Evolutionary conservation across 2,797 vertebrate genomes (phyloP).

Genomic region (Cossypha dichroa): DNA sequence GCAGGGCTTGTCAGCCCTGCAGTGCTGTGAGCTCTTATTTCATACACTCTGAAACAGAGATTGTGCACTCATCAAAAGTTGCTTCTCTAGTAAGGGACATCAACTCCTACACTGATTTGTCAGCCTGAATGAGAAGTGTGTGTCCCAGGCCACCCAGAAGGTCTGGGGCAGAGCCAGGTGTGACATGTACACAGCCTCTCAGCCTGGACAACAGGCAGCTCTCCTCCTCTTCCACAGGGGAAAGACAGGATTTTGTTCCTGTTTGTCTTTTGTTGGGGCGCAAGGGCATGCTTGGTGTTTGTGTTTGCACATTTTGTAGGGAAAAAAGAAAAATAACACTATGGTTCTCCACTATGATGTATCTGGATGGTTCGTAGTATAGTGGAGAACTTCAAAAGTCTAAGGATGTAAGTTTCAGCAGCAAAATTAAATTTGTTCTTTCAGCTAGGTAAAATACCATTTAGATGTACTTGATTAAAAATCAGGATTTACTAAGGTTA

Average conservation of each 20-base stretch:
- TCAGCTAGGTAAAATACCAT: background rate
- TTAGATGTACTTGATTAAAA: background rate
- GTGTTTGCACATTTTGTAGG: background rate
- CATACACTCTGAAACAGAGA: background rate
- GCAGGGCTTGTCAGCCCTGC: background rate
- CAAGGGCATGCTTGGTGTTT: background rate
- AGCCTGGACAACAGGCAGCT: rapidly evolving
- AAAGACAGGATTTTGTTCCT: rapidly evolving
- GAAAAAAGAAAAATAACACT: rapidly evolving
- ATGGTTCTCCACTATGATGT: background rate
- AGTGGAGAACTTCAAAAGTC: background rate
- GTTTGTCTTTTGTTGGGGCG: background rate
- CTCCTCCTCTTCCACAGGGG: background rate
- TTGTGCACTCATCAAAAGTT: background rate
- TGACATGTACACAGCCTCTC: background rate
- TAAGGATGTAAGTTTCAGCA: background rate
- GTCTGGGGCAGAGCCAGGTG: background rate
- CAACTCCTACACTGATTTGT: background rate
- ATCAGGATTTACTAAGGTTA: background rate
- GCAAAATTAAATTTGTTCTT: background rate
- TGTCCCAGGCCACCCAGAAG: background rate
- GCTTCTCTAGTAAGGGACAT: background rate
- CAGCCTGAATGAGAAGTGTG: background rate
- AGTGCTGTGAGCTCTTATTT: background rate
- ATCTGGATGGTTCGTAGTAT: background rate